Evolutionary conservation across 2,797 vertebrate species (phyloP).

Genomic region (Vultur gryphus): DNA sequence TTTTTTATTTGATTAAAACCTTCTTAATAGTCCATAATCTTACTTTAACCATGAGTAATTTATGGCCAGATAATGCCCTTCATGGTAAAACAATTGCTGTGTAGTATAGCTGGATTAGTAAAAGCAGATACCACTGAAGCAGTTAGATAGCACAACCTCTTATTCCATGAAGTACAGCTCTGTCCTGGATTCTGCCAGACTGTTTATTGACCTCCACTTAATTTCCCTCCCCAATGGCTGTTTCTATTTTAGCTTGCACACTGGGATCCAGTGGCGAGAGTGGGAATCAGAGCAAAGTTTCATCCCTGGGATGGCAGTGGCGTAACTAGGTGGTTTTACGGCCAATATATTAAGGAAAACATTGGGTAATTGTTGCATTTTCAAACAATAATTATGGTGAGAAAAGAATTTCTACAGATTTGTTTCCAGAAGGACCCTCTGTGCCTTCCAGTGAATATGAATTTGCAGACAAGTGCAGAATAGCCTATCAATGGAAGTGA

Average conservation of each 20-base stretch:
- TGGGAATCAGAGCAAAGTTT: not conserved
- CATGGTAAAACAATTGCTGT: not conserved
- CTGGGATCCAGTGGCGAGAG: not conserved
- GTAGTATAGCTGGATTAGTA: not conserved
- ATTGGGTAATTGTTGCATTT: not conserved
- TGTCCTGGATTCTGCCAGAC: not conserved
- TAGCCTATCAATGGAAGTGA: not conserved
- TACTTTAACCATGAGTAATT: not conserved
- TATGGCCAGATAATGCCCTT: not conserved
- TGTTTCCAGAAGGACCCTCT: not conserved
- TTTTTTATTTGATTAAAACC: not conserved
- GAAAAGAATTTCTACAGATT: not conserved
- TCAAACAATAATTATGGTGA: not conserved
- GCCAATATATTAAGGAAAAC: not conserved
- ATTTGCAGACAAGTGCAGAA: not conserved
- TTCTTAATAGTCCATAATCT: not conserved
- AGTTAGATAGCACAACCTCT: not conserved
- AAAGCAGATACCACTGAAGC: not conserved
- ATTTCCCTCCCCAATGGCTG: not conserved
- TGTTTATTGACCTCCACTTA: not conserved
- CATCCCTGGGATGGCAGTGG: not conserved
- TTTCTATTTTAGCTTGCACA: not conserved
- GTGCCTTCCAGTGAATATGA: not conserved
- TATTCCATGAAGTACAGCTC: not conserved
- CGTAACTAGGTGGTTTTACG: not conserved